These are phyloP conservation scores for Dicentrarchus labrax DNA, from an alignment of 2,113 vertebrate genomes.

Conservation along the genomic window DNA sequence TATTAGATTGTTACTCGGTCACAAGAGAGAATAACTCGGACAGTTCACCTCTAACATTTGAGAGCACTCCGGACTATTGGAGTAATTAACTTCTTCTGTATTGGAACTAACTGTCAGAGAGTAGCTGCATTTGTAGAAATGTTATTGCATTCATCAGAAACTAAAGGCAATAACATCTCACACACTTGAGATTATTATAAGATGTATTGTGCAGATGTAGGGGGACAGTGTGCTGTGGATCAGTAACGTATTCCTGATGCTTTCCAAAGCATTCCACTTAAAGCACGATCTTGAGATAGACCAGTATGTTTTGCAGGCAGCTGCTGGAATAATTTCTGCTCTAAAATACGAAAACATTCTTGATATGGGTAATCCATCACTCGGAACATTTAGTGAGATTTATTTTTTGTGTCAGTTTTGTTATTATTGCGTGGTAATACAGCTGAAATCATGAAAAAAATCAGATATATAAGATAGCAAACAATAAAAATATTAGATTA, in stretches of 20 bases:
- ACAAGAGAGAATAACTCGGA: not conserved
- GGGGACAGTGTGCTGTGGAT: not conserved
- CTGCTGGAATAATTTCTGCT: not conserved
- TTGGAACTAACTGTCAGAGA: not conserved
- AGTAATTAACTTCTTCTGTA: not conserved
- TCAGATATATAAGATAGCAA: not conserved
- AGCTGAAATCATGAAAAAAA: not conserved
- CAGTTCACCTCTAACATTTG: too few relatives aligned
- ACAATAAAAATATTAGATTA: too few relatives aligned
- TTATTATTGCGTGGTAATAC: not conserved
- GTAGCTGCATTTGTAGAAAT: too few relatives aligned
- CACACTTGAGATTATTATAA: not conserved
- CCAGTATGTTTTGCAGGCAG: not conserved
- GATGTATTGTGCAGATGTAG: not conserved
- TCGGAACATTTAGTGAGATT: not conserved
- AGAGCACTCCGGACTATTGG: not conserved
- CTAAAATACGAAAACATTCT: not conserved
- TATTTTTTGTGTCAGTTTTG: not conserved
- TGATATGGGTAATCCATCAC: not conserved
- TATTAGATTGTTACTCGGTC: not conserved
- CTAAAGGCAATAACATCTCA: not conserved
- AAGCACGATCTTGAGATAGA: not conserved
- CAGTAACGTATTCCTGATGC: not conserved
- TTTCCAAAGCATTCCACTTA: constrained; percentile 1
- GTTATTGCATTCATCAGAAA: not conserved